Percentiles rank a stretch among this genome's conserved stretches.
These are phyloP conservation scores for Leptinotarsa lineolata DNA, from an alignment of 1,140 invertebrate species.

Conservation along the genomic window DNA sequence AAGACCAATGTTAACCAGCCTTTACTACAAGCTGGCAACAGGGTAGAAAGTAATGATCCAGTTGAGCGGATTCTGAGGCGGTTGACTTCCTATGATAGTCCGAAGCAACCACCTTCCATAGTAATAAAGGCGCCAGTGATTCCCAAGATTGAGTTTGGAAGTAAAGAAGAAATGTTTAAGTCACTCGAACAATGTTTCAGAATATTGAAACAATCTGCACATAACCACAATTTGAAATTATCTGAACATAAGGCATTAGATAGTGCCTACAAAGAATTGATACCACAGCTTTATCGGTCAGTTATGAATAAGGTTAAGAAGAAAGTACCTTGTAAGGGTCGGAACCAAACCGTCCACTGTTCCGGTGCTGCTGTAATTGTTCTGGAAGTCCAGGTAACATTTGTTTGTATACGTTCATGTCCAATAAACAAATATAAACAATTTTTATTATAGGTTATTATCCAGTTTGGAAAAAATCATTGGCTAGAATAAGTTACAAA, in stretches of 20 bases:
- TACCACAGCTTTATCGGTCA: conserved; percentile 69
- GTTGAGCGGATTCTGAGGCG: conserved; percentile 62
- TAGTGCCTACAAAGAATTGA: conserved; percentile 67
- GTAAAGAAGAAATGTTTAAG: conserved; percentile 52
- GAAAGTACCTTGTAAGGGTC: conserved; percentile 56
- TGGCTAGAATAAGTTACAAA: no score
- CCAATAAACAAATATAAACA: no score
- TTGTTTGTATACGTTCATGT: no score
- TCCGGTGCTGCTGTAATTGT: conserved; percentile 66
- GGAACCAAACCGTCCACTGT: conserved; percentile 64
- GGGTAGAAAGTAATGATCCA: conserved; percentile 55
- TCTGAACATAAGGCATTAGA: conserved; percentile 71
- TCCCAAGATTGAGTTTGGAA: conserved; percentile 49
- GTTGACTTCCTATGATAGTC: conserved; percentile 67
- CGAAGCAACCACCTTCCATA: conserved; percentile 59
- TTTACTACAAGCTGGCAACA: conserved; percentile 43
- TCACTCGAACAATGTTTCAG: conserved; percentile 62
- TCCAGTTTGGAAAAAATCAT: no score
- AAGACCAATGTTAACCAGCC: conserved; percentile 52
- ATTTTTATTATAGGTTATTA: no score
- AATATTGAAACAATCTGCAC: conserved; percentile 64
- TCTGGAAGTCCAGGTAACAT: conserved; percentile 44
- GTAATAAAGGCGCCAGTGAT: conserved; percentile 49
- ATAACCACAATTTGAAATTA: conserved; percentile 59
- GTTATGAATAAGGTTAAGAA: conserved; percentile 61